These are phyloP conservation scores for Turnix velox DNA, from an alignment of 2,113 vertebrate species.

Conservation along the genomic window DNA sequence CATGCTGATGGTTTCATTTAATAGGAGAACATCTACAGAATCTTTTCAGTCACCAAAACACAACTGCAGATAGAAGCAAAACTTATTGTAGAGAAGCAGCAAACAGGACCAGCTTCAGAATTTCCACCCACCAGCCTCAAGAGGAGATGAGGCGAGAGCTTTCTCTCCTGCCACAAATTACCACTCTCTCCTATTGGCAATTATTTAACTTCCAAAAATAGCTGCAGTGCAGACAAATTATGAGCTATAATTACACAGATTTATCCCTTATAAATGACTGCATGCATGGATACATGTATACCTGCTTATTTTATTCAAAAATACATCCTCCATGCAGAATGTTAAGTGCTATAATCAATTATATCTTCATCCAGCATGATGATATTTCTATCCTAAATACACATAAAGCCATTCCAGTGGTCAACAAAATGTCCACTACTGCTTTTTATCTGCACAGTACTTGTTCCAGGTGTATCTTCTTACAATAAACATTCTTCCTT, in stretches of 20 bases:
- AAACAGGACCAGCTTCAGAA: slow-evolving; percentile 41
- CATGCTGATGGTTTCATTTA: background rate
- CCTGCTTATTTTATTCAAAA: background rate
- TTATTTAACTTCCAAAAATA: slow-evolving; percentile 58
- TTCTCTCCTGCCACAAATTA: slow-evolving; percentile 32
- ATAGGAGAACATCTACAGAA: background rate
- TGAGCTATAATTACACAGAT: background rate
- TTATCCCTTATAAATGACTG: background rate
- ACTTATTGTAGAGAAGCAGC: slow-evolving; percentile 25
- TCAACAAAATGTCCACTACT: background rate
- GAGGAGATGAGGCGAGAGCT: background rate
- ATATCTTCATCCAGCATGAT: background rate
- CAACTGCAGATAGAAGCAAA: background rate
- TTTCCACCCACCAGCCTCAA: slow-evolving; percentile 31
- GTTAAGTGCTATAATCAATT: background rate
- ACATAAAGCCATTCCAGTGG: background rate
- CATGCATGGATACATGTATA: background rate
- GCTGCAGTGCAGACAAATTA: slow-evolving; percentile 1
- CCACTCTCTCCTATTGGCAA: slow-evolving; percentile 19
- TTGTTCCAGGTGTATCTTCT: background rate
- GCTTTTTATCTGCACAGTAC: background rate
- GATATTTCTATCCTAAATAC: background rate
- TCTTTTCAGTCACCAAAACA: background rate
- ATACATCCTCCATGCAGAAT: background rate
- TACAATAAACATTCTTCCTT: background rate